Evolutionary conservation across 2,797 vertebrate genomes (phyloP).

Genomic region (Paedocypris micromegethes): DNA sequence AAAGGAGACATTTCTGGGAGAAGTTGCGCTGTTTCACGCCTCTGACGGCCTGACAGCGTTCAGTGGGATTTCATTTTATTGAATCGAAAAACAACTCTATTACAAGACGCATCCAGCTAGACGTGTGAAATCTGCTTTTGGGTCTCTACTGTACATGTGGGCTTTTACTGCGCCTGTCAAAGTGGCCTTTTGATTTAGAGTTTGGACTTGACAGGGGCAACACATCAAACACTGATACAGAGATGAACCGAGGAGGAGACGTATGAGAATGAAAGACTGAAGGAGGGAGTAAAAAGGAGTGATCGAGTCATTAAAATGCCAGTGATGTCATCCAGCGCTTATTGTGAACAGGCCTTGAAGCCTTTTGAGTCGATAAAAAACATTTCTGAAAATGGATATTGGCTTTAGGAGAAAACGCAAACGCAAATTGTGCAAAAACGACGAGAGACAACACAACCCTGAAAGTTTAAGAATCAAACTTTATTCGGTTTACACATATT

Average conservation of each 20-base stretch:
- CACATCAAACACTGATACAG: constrained; percentile 27
- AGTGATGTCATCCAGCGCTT: constrained; percentile 39
- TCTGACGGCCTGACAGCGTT: constrained; percentile 28
- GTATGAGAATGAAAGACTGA: not conserved
- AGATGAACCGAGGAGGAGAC: constrained; percentile 8
- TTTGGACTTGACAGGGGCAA: constrained; percentile 28
- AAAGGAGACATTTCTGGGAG: not conserved
- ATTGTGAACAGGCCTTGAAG: constrained; percentile 28
- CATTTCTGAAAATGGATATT: not conserved
- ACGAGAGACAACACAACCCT: not conserved
- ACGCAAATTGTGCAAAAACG: not conserved
- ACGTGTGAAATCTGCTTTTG: not conserved
- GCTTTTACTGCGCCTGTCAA: constrained; percentile 36
- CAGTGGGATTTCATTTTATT: constrained; percentile 40
- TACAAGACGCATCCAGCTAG: constrained; percentile 14
- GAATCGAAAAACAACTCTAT: constrained; percentile 43
- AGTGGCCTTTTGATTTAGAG: constrained; percentile 39
- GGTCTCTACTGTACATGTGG: constrained; percentile 20
- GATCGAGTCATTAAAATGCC: constrained; percentile 45
- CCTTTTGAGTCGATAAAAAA: constrained; percentile 28
- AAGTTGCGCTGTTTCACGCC: not conserved
- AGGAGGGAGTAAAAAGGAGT: constrained; percentile 17
- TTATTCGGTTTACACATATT: too few relatives aligned
- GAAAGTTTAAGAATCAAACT: too few relatives aligned
- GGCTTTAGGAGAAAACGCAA: too few relatives aligned